phyloP scores from a whole-genome alignment of 2,113 vertebrate genomes.

The Harpagus bidentatus region DNA sequence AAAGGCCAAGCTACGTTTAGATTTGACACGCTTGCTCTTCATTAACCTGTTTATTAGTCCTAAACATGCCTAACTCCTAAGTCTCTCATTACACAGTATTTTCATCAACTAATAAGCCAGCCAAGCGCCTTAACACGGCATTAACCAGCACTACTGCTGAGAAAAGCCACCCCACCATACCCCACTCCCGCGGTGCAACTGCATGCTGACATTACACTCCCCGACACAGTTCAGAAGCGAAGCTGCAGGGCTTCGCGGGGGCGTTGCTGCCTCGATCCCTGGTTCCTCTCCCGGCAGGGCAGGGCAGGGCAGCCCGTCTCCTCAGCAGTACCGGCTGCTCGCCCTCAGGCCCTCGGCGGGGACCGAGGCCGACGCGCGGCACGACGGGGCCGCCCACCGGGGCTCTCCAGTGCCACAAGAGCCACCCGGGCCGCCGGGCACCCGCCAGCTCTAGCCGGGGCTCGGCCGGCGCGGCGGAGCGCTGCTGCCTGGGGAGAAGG shows the following conservation, averaged over 20 bases:
- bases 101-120: accelerated
- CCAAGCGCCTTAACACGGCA: accelerated
- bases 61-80: no score
- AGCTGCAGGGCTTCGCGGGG: accelerated
- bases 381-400: background rate
- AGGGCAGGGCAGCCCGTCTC: background rate
- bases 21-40: accelerated
- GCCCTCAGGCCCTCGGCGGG: accelerated
- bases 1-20: background rate
- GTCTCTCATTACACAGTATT: accelerated
- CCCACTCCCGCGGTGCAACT: accelerated
- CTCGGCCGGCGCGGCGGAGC: background rate
- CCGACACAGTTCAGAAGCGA: accelerated
- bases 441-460: no score
- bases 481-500: background rate
- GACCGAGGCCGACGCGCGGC: background rate
- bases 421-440: no score
- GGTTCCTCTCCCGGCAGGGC: accelerated
- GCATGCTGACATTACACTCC: accelerated
- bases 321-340: background rate
- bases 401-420: background rate
- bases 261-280: accelerated
- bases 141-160: accelerated
- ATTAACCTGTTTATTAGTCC: background rate
- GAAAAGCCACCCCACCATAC: accelerated